Evolutionary conservation across 2,888 invertebrate species (phyloP).

Genomic region (Cryptocephalus moraei): DNA sequence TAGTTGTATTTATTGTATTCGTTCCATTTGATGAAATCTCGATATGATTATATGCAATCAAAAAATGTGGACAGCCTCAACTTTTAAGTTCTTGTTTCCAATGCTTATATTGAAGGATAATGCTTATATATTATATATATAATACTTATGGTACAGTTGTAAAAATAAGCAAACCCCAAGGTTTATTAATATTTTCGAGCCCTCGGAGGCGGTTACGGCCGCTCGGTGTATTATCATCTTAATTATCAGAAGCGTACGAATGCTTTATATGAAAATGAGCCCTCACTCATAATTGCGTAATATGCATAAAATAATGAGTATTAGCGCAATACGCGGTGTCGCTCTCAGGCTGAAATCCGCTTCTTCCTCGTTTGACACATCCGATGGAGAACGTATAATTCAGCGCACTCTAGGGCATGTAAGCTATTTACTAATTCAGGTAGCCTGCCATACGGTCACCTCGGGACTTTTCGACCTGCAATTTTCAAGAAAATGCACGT

Average conservation of each 20-base stretch:
- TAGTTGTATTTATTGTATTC: too few relatives aligned
- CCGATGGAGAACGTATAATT: neutral
- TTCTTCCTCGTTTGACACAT: slow-evolving; percentile 26
- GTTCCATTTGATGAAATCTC: too few relatives aligned
- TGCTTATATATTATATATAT: too few relatives aligned
- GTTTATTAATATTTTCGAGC: too few relatives aligned
- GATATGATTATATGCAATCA: too few relatives aligned
- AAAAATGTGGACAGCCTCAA: too few relatives aligned
- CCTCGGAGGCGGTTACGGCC: too few relatives aligned
- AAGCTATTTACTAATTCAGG: slow-evolving; percentile 22
- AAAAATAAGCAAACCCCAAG: too few relatives aligned
- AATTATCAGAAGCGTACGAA: slow-evolving; percentile 3
- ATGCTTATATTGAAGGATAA: too few relatives aligned
- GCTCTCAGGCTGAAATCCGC: slow-evolving; percentile 19
- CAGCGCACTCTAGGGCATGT: slow-evolving; percentile 11
- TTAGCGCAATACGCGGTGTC: slow-evolving; percentile 17
- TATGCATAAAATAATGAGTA: slow-evolving; percentile 21
- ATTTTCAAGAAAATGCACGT: slow-evolving; percentile 25
- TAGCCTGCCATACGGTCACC: slow-evolving; percentile 24
- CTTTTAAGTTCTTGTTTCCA: too few relatives aligned
- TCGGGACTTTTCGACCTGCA: slow-evolving; percentile 21
- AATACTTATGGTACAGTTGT: too few relatives aligned
- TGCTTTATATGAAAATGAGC: slow-evolving; percentile 9
- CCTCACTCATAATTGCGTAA: slow-evolving; percentile 14
- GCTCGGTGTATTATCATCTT: too few relatives aligned